Percentiles rank a stretch among this genome's conserved stretches.
Evolutionary conservation across 1,140 invertebrate species (phyloP).

Genomic region (Drosophila malerkotliana): DNA sequence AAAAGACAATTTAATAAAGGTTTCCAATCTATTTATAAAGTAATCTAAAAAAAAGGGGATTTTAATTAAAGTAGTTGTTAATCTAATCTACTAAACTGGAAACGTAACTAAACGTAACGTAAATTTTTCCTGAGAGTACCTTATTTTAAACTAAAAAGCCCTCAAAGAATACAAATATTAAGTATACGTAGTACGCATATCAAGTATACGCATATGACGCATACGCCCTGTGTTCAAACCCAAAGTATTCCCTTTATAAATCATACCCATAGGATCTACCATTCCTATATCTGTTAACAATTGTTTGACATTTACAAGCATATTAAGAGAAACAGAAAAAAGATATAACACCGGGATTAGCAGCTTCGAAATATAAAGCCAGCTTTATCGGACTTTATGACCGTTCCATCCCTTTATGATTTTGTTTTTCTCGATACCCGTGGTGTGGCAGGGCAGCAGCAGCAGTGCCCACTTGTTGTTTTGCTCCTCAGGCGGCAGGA

Average conservation of each 20-base stretch:
- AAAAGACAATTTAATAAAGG: background rate
- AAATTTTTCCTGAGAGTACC: no score
- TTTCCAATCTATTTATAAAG: background rate
- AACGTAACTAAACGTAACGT: no score
- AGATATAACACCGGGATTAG: slow-evolving; percentile 6
- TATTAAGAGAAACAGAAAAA: background rate
- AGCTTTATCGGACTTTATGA: slow-evolving; percentile 4
- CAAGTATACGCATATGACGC: no score
- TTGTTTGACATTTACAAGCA: background rate
- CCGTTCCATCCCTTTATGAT: slow-evolving; percentile 25
- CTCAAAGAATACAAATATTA: no score
- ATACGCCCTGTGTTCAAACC: background rate
- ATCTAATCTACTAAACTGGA: no score
- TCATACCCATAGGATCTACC: background rate
- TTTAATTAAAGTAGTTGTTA: no score
- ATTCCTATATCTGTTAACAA: background rate
- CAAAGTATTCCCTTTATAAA: background rate
- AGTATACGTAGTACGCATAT: no score
- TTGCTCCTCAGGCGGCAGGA: slow-evolving; percentile 45
- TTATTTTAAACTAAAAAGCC: no score
- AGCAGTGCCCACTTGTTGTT: slow-evolving; percentile 37
- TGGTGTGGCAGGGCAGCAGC: background rate
- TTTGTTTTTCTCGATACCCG: background rate
- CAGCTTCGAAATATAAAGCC: background rate
- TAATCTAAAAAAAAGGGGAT: no score